Evolutionary conservation across 2,113 vertebrate genomes (phyloP).

Genomic region (Sorex fumeus): DNA sequence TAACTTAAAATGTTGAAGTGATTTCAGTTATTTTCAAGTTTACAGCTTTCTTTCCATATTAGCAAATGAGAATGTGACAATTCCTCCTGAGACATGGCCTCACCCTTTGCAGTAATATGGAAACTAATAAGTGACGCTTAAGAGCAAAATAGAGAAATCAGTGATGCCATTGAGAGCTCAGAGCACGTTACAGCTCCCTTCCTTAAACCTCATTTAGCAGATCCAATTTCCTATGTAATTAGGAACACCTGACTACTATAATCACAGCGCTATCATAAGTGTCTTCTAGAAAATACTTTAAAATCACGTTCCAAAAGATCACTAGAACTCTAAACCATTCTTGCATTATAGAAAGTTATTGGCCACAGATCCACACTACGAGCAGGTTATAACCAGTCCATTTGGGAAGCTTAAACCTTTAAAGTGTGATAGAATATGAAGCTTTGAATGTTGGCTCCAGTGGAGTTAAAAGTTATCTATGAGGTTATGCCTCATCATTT

Average conservation of each 20-base stretch:
- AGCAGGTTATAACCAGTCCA: background rate
- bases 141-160: slow-evolving; percentile 33
- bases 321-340: background rate
- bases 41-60: background rate
- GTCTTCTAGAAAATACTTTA: background rate
- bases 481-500: background rate
- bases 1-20: background rate
- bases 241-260: background rate
- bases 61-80: background rate
- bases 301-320: background rate
- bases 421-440: background rate
- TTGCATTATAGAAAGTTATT: background rate
- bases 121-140: background rate
- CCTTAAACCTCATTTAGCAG: background rate
- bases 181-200: background rate
- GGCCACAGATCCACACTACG: background rate
- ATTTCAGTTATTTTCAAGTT: background rate
- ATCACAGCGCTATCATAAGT: background rate
- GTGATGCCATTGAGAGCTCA: background rate
- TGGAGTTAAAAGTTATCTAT: slow-evolving; percentile 27
- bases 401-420: background rate
- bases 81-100: background rate
- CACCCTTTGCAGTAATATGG: too few relatives aligned
- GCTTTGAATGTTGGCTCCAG: background rate
- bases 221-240: background rate